Base-by-base conservation (phyloP, 1,140 invertebrate species). In the Calephelis nemesis region DNA sequence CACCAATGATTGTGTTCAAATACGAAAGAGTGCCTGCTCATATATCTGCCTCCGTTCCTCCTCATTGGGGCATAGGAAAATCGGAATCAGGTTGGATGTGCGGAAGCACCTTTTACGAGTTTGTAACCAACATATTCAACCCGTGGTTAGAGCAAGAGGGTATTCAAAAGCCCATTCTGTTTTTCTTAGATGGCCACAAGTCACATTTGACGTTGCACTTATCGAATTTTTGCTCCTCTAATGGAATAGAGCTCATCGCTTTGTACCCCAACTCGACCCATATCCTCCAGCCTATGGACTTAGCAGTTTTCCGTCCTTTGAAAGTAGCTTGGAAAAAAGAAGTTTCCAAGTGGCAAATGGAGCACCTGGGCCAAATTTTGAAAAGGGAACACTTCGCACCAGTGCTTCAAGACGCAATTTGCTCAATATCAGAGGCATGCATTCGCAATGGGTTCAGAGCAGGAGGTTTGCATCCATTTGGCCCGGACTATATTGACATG, bases 201-300 rank as follows among this genome's bases (percentile, higher is more conserved):
- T 86, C 83, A 1, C 84, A 92, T 67, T 30, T 87, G 45, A 82
- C 82, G 7, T 67, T 88, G 8, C 19, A 80, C 15, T 10, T 87
- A 39, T 83, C 75, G 40, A 70, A 85, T 13, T 87, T 91, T 72
- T 92, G 91, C 67, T 62, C 45, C 2, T 74, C 83, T 65, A 87
- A 91, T 63, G 65, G 66, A 39, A 92, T 93, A 15, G 68, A 83
- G 15, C 68, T 92, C 39, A 66, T 92, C 9, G 78, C 82, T 8
- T 68, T 92, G 4, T 82, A 78, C 47, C 88, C 88, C 11, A 92
- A 92, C 74, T 73, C 84, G 6, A 92, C 85, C 7, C 87, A 91
- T 67, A 80, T 92, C 13, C 63, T 90, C 5, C 89, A 92, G 74
- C 91, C 91, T 10, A 63, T 82, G 47, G 90, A 92, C 74, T 85